Evolutionary conservation across 2,797 vertebrate species (phyloP).

Genomic region (Okamejei kenojei): DNA sequence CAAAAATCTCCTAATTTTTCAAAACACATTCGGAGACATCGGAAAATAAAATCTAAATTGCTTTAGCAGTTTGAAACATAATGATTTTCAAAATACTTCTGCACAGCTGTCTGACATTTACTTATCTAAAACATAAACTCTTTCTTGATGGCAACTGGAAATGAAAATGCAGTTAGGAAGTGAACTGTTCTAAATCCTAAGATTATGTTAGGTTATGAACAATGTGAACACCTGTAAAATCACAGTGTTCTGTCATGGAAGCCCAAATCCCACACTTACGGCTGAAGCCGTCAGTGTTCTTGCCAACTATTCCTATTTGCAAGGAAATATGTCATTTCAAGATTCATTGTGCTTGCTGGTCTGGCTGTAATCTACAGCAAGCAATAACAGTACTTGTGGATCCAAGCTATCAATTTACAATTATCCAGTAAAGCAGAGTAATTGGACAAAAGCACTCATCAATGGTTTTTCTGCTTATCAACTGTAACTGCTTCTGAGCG

Average conservation of each 20-base stretch:
- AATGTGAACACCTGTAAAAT: neutral
- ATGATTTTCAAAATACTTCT: too few relatives aligned
- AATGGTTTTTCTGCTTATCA: neutral
- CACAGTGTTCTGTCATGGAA: neutral
- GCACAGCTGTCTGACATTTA: neutral
- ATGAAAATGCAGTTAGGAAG: neutral
- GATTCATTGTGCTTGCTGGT: neutral
- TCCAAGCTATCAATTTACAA: slow-evolving; percentile 14
- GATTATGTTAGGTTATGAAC: neutral
- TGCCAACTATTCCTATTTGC: neutral
- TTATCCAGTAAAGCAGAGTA: neutral
- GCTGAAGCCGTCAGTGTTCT: neutral
- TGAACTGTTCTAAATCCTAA: neutral
- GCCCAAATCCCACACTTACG: too few relatives aligned
- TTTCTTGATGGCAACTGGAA: neutral
- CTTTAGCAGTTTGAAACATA: too few relatives aligned
- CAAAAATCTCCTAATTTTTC: too few relatives aligned
- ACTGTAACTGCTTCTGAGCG: neutral
- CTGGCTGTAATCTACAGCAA: neutral
- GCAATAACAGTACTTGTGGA: neutral
- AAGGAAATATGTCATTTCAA: neutral
- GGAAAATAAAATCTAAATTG: too few relatives aligned
- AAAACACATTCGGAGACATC: too few relatives aligned
- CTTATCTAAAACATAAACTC: neutral
- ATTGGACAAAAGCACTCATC: neutral